Conservation (phyloP, 2,113 vertebrate genomes). For the Indri indri region DNA sequence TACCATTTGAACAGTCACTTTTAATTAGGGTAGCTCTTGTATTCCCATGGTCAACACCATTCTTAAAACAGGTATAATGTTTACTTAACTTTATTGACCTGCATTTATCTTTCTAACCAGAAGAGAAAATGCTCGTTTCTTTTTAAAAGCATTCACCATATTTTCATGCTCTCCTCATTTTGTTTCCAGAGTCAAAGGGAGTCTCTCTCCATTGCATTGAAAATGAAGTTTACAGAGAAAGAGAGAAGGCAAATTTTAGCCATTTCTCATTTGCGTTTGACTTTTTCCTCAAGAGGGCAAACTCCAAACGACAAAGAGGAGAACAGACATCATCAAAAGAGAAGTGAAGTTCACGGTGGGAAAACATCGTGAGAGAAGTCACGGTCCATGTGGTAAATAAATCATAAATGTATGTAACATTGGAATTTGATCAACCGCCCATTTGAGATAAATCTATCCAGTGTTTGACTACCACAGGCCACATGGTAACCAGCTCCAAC, state of each 20-base stretch:
- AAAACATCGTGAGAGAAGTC: not conserved
- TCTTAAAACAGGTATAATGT: not conserved
- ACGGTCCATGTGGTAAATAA: not conserved
- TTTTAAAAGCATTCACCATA: not conserved
- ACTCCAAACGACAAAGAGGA: not conserved
- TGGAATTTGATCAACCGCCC: not conserved
- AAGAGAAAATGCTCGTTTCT: not conserved
- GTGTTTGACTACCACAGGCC: not conserved
- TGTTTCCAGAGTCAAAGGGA: not conserved
- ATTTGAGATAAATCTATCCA: not conserved
- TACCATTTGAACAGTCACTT: not conserved
- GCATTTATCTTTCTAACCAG: conserved; percentile 31
- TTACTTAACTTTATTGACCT: conserved; percentile 9
- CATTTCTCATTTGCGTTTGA: not conserved
- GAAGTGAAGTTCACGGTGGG: not conserved
- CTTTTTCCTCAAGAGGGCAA: not conserved
- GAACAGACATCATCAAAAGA: not conserved
- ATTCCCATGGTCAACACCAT: not conserved
- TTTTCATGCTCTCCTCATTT: not conserved
- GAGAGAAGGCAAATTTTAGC: not conserved
- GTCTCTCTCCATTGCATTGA: not conserved
- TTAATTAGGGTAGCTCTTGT: not conserved
- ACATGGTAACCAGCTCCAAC: not conserved
- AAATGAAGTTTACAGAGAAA: not conserved
- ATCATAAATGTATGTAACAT: not conserved